These are phyloP conservation scores for Pachydiplax longipennis DNA, from an alignment of 2,888 invertebrate species.

Conservation along the genomic window DNA sequence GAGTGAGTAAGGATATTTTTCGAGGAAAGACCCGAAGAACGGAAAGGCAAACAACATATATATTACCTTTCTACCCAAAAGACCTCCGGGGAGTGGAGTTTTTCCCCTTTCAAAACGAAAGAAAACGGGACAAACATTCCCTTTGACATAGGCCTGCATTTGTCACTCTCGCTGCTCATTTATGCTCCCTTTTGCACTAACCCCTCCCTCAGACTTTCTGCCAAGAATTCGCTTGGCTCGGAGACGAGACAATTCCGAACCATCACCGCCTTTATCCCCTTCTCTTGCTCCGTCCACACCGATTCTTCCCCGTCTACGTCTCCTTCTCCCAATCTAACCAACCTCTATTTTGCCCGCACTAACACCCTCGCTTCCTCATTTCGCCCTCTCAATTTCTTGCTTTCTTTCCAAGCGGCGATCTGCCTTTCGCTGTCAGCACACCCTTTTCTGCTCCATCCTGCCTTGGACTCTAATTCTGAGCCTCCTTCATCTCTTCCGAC, in stretches of 20 bases:
- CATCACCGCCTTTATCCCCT: background rate
- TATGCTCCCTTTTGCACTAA: background rate
- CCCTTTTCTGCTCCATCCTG: background rate
- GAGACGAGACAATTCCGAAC: background rate
- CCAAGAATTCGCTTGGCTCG: background rate
- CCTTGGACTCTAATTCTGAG: background rate
- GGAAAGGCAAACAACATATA: background rate
- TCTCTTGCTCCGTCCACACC: background rate
- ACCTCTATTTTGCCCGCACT: background rate
- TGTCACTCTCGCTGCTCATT: background rate
- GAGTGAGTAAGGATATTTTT: background rate
- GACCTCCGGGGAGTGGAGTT: background rate
- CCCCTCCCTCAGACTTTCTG: background rate
- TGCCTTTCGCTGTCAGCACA: background rate
- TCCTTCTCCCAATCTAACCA: background rate
- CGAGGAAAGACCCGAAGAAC: background rate
- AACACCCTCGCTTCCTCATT: background rate
- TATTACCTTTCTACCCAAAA: background rate
- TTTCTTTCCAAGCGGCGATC: background rate
- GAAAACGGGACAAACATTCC: background rate
- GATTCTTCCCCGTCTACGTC: background rate
- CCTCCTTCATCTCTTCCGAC: background rate
- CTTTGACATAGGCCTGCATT: background rate
- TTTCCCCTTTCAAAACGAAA: background rate
- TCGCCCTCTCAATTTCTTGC: background rate